Conservation (phyloP, 2,797 vertebrate species). For the Sebastolobus altivelis region DNA sequence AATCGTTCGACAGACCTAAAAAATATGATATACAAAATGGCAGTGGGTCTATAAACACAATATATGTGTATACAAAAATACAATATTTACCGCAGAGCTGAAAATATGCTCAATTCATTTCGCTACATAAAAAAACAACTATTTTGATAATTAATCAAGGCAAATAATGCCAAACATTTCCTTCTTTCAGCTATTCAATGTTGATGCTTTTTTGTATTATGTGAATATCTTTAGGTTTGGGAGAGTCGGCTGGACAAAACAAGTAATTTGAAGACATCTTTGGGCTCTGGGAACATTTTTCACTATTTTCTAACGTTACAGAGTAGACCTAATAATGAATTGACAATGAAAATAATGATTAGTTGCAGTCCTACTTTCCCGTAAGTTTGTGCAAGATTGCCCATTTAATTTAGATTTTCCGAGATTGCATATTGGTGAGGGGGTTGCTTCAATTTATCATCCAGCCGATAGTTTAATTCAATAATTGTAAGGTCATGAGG, state of each 20-base stretch:
- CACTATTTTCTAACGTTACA: neutral
- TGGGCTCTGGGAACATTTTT: neutral
- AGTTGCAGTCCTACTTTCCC: neutral
- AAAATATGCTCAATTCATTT: neutral
- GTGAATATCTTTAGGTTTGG: neutral
- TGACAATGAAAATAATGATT: neutral
- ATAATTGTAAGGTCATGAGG: neutral
- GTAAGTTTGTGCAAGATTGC: neutral
- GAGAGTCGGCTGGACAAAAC: neutral
- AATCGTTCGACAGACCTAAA: too few relatives aligned
- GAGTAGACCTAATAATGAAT: neutral
- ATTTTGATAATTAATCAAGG: neutral
- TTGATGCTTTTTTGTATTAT: neutral
- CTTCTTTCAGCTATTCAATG: neutral
- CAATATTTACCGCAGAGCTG: neutral
- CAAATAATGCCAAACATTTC: neutral
- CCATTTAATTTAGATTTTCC: neutral
- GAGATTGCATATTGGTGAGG: neutral
- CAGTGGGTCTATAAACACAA: neutral
- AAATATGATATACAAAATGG: neutral
- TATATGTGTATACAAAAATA: neutral
- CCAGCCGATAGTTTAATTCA: neutral
- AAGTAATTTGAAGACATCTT: neutral
- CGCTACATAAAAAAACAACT: neutral
- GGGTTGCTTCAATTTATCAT: neutral